Conservation (phyloP, 1,140 invertebrate species). For the Drosophila fuyamai region DNA sequence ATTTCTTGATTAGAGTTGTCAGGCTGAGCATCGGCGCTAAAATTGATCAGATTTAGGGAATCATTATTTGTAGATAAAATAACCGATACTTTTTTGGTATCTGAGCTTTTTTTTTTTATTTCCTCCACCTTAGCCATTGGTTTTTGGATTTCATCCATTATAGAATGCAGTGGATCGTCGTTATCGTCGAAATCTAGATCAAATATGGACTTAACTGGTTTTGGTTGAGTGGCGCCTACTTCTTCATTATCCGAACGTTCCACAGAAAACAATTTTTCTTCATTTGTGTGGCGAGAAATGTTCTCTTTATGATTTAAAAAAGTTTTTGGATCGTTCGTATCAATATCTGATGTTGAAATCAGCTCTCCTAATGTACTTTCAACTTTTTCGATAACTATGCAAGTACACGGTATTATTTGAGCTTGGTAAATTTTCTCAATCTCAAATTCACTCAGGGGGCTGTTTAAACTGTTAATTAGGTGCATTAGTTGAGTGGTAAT, state of each 20-base stretch:
- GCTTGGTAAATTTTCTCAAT: conserved; percentile 51
- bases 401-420: conserved; percentile 74
- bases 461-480: conserved; percentile 50
- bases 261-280: not conserved
- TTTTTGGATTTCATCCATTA: conserved; percentile 51
- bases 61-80: not conserved
- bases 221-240: conserved; percentile 17
- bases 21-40: not conserved
- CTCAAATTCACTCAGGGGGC: conserved; percentile 43
- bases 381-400: conserved; percentile 54
- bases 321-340: not conserved
- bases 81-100: not conserved
- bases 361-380: not conserved
- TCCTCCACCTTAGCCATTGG: conserved; percentile 6
- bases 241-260: conserved; percentile 11
- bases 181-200: conserved; percentile 79
- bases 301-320: conserved; percentile 8
- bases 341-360: conserved; percentile 3
- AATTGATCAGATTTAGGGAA: not conserved
- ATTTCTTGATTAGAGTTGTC: conserved; percentile 10
- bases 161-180: conserved; percentile 67
- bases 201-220: conserved; percentile 73
- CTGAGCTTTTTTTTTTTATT: conserved; percentile 2
- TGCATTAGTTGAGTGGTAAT: conserved; percentile 68
- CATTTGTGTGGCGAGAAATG: not conserved